phyloP scores from a whole-genome alignment of 1,140 invertebrate genomes.

The Phymastichus coffea region DNA sequence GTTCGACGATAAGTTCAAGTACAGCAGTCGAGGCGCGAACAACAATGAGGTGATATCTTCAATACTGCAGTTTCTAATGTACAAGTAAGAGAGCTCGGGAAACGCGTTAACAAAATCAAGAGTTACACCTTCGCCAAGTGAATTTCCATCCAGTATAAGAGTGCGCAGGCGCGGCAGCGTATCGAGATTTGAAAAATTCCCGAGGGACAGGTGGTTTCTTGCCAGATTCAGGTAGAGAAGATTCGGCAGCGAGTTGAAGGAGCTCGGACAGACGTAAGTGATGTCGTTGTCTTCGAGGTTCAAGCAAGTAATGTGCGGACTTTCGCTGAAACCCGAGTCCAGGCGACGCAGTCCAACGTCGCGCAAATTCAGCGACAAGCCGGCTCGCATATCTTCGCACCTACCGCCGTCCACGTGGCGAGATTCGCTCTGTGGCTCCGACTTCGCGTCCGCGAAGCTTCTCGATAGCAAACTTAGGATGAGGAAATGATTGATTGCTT shows the following conservation, averaged over 20 bases:
- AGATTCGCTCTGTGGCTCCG: too few relatives aligned
- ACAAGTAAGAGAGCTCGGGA: slow-evolving; percentile 32
- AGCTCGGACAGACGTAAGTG: slow-evolving; percentile 27
- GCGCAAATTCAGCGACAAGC: slow-evolving; percentile 7
- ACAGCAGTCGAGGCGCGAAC: slow-evolving; percentile 33
- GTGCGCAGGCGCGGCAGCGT: not conserved
- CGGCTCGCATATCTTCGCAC: not conserved
- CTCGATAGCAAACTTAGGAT: not conserved
- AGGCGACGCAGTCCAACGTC: slow-evolving; percentile 7
- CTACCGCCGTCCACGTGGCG: not conserved
- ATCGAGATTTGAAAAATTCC: slow-evolving; percentile 23
- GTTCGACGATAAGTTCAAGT: slow-evolving; percentile 43
- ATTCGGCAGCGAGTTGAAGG: slow-evolving; percentile 37
- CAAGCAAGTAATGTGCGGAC: slow-evolving; percentile 34
- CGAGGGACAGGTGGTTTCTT: slow-evolving; percentile 36
- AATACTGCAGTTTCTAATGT: slow-evolving; percentile 33
- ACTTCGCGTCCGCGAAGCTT: too few relatives aligned
- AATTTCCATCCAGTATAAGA: not conserved
- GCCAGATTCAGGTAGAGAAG: slow-evolving; percentile 40
- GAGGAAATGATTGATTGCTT: not conserved
- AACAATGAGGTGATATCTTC: slow-evolving; percentile 24
- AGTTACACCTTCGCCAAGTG: not conserved
- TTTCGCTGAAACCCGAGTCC: slow-evolving; percentile 31
- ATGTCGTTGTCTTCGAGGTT: slow-evolving; percentile 43
- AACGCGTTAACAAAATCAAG: slow-evolving; percentile 31